Base-by-base conservation (phyloP, 2,797 vertebrate genomes). In the Trematomus bernacchii region DNA sequence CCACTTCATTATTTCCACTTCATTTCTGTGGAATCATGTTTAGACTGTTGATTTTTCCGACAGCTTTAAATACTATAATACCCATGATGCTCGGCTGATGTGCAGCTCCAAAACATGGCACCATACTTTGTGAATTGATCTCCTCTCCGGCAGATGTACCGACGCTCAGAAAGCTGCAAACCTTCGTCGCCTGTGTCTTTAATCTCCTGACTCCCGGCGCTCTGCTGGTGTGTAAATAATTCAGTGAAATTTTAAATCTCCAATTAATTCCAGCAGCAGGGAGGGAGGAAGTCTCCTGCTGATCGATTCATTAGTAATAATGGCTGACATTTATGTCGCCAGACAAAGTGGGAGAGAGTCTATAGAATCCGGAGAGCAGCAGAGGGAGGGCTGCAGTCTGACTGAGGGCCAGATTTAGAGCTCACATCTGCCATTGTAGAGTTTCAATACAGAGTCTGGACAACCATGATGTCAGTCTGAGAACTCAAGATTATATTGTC, bases 221-320 rank as follows among this genome's bases (percentile, higher is more conserved):
- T 82, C 87, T 77, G 81, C 86, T 84, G 87, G 46, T 60, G 78
- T 88, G 86, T 95, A 91, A 95, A 95, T 95, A 95, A 95, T 95
- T 94, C 84, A 95, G 90, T 85, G 83, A 76, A 73, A 87, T 88
- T 92, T 95, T 89, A 92, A 93, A 90, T 83, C 84, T 61, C 85
- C 89, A 94, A 95, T 95, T 95, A 95, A 93, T 83, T 83, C 1
- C 11, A 91, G 67, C 94, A 91, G 92, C 87, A 60, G 94, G 95
- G 83, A 75, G 77, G 86, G 80, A 91, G 91, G 93, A 93, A 85
- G 80, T 81, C 87, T 80, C 90, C 87, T 19, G 84, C 89, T 86
- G 94, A 89, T 85, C 72, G 42, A 85, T 90, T 93, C 89, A 94
- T 94, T 93, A 94, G 88, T 91, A 88, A 93, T 92, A 92, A 91